Percentiles rank a stretch among this genome's conserved stretches.
Conservation (phyloP, 2,888 invertebrate genomes). For the Amiota communis region DNA sequence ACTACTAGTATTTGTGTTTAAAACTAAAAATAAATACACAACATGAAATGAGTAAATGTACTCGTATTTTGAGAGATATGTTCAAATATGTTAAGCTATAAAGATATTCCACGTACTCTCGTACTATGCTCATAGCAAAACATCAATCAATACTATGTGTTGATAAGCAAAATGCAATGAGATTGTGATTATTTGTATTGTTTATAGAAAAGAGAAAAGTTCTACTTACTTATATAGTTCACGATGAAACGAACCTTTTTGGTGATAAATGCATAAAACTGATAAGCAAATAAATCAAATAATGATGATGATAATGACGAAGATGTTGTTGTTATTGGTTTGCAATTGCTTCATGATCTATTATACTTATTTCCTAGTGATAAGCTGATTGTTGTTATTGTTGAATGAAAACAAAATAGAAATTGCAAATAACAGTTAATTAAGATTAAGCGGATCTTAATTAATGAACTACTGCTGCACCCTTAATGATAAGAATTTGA, state of each 20-base stretch:
- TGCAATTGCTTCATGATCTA: not conserved
- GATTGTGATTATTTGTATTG: not conserved
- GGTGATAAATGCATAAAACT: constrained; percentile 2
- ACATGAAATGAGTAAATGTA: not conserved
- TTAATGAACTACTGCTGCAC: not conserved
- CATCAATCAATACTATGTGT: not conserved
- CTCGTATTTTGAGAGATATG: not conserved
- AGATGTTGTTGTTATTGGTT: not conserved
- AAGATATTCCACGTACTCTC: too few relatives aligned
- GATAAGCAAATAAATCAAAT: not conserved
- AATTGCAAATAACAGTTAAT: constrained; percentile 5
- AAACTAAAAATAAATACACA: constrained; percentile 11
- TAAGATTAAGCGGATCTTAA: not conserved
- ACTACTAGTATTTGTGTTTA: not conserved
- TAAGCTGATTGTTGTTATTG: constrained; percentile 2
- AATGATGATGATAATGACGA: not conserved
- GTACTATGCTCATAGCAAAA: too few relatives aligned
- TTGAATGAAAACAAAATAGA: not conserved
- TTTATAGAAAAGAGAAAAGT: not conserved
- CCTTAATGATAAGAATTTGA: not conserved
- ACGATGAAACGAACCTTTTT: not conserved
- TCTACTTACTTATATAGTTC: not conserved
- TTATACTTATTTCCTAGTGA: not conserved
- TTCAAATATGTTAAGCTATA: not conserved
- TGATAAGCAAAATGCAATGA: constrained; percentile 8